Conservation (phyloP, 2,797 vertebrate genomes). For the Pipistrellus kuhlii region DNA sequence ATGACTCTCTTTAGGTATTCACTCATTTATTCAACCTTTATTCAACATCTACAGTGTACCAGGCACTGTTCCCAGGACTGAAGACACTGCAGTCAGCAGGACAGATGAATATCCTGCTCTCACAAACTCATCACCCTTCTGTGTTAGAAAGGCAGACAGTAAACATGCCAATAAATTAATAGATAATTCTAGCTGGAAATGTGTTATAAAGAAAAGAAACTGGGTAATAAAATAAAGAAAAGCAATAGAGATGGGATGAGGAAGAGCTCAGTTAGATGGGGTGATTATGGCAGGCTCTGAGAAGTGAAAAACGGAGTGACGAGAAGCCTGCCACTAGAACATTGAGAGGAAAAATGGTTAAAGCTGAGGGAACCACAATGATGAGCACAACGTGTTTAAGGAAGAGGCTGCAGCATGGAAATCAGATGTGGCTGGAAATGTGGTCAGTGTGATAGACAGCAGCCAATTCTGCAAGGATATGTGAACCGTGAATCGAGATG, state of each 20-base stretch:
- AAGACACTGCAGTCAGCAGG: background rate
- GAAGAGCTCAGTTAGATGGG: background rate
- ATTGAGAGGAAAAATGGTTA: background rate
- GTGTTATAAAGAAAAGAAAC: background rate
- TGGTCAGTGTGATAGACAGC: background rate
- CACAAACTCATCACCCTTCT: background rate
- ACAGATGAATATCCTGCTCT: background rate
- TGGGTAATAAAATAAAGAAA: background rate
- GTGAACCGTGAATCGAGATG: background rate
- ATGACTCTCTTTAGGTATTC: background rate
- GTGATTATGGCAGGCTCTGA: background rate
- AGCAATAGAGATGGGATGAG: background rate
- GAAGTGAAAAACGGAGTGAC: background rate
- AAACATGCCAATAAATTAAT: background rate
- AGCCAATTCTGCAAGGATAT: background rate
- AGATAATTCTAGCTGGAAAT: background rate
- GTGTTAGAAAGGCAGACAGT: background rate
- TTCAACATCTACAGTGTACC: background rate
- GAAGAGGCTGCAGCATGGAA: background rate
- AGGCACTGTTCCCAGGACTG: background rate
- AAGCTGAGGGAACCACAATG: background rate
- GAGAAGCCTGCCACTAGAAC: background rate
- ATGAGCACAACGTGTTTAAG: background rate
- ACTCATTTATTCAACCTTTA: background rate
- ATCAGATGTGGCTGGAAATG: background rate